Base-by-base conservation (phyloP, 2,888 invertebrate species). In the Strigamia maritima region DNA sequence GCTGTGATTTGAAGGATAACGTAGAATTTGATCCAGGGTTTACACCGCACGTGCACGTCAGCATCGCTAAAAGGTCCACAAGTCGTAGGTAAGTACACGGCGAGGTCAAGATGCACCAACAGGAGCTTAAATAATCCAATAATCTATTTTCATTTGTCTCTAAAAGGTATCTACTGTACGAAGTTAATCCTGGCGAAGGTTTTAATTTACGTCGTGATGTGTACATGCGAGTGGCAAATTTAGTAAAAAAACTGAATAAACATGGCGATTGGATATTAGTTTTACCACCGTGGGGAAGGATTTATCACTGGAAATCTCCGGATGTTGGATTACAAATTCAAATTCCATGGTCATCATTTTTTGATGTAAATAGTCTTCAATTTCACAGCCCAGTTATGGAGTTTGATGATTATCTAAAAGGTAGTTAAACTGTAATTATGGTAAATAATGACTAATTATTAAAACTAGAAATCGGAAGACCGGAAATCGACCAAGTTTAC, bases 201-300 rank as follows among this genome's bases (percentile, higher is more conserved):
- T 99, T 99, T 85, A 99, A 99, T 88, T 89, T 99, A 81, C 89
- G 97, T 19, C 89, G 98, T 44, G 98, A 99, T 88, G 98, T 99
- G 1, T 98, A 95, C 84, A 92, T 98, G 89, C 90, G 98, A 82
- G 89, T 97, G 83, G 96, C 97, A 0, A 92, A 93, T 75, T 91
- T 97, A 84, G 88, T 94, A 0, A 89, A 91, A 38, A 89, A 91
- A 80, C 88, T 95, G 79, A 88, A 88, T 79, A 85, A 87, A 14
- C 60, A 60, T 60, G 86, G 83, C 49, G 84, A 85, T 3, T 89
- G 89, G 88, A 85, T 86, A 40, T 83, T 89, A 83, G 87, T 87
- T 76, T 87, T 99, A 81, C 98, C 98, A 16, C 97, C 98, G 0
- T 99, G 97, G 95, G 90, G 92, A 79, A 90, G 90, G 81, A 86